Evolutionary conservation across 2,113 vertebrate species (phyloP), one percentile per base, ranked within the genome.

Genomic region (Cynocephalus volans): DNA sequence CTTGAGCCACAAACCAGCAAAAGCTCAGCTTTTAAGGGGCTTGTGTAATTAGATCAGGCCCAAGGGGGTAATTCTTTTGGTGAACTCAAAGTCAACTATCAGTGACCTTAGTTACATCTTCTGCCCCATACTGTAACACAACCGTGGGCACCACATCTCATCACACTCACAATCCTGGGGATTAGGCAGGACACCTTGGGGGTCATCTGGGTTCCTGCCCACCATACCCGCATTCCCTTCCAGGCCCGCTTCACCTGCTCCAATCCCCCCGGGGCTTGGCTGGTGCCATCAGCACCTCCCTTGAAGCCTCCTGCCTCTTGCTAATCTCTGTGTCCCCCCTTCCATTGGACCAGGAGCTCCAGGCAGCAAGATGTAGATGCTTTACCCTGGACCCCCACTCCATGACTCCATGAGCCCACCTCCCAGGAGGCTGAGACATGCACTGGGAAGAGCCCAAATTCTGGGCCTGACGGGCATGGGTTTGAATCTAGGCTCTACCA

Each of bases 91-190:
- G 73, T 33, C 81, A 62, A 26, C 64, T 17, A 33, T 72, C 26
- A 14, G 48, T 21, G 5, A 48, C 23, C 23, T 7, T 3, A 28
- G 28, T 54, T 45, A 41, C 33, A 23, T 23, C 72, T 60, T 41
- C 41, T 62, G 41, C 24, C 60, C 18, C 1, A 0, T 23, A 24
- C 36, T 0, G 3, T 1, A 26, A 4, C 81, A 65, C 1, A 3
- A 5, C 3, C 70, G 1, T 1, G 24, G 72, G 52, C 60, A 75
- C 18, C 15, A 4, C 21, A 8, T 3, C 67, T 28, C 45, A 4
- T 31, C 80, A 10, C 54, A 6, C 80, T 7, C 54, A 6, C 31
- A 14, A 69, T 5, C 72, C 19, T 26, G 6, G 87, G 54, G 6
- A n/a, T 52, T 1, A 28, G 58, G 24, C 17, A 23, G 45, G 87